Evolutionary conservation across 2,113 vertebrate genomes (phyloP).

Genomic region (Aplodontia rufa): DNA sequence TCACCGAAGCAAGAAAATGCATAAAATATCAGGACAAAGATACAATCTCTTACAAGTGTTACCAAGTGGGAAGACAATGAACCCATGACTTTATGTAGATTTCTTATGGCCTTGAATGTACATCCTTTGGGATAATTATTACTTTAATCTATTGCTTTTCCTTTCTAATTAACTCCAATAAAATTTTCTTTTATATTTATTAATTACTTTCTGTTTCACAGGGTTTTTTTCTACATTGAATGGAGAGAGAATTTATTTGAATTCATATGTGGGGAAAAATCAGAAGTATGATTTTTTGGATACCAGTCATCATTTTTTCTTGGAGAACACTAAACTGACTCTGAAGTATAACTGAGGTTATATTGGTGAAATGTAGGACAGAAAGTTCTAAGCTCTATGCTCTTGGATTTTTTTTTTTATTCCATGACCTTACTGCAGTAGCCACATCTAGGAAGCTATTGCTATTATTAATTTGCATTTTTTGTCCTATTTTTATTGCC

Average conservation of each 20-base stretch:
- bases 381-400: neutral
- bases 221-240: neutral
- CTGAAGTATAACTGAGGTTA: neutral
- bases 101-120: neutral
- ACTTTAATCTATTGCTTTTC: neutral
- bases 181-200: neutral
- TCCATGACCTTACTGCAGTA: neutral
- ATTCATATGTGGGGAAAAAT: neutral
- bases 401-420: neutral
- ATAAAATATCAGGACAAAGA: neutral
- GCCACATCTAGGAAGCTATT: neutral
- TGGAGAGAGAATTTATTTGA: neutral
- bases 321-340: neutral
- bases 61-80: neutral
- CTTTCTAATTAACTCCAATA: neutral
- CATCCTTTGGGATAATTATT: neutral
- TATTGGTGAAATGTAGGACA: neutral
- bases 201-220: neutral
- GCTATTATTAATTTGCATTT: conserved; percentile 18
- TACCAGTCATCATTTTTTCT: neutral
- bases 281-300: neutral
- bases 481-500: neutral
- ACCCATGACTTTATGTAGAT: neutral
- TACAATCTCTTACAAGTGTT: neutral
- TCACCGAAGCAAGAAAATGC: neutral